Conservation (phyloP, 2,113 vertebrate genomes). For the Psettodes erumei region DNA sequence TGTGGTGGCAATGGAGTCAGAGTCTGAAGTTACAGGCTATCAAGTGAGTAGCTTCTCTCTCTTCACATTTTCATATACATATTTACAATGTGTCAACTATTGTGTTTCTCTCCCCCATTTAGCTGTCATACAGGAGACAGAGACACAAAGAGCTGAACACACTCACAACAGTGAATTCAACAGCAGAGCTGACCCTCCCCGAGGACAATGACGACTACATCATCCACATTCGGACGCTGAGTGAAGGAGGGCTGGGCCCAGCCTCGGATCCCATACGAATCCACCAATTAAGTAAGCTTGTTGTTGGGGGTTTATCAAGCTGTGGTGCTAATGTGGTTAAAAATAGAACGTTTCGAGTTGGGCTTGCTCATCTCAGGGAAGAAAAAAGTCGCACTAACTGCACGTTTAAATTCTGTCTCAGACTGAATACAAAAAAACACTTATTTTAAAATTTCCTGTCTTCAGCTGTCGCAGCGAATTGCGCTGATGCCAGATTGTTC, state of each 20-base stretch:
- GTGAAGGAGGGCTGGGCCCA: slow-evolving; percentile 89
- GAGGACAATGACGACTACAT: slow-evolving; percentile 87
- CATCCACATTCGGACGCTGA: slow-evolving; percentile 89
- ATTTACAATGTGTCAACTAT: slow-evolving; percentile 23
- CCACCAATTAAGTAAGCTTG: slow-evolving; percentile 86
- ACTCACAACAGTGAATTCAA: slow-evolving; percentile 85
- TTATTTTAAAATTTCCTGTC: neutral
- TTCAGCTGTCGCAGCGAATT: slow-evolving; percentile 6
- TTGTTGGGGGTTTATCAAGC: neutral
- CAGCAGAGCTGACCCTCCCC: slow-evolving; percentile 88
- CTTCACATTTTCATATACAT: neutral
- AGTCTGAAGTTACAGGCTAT: slow-evolving; percentile 94
- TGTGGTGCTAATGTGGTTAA: neutral
- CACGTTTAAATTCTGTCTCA: neutral
- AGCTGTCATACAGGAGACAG: slow-evolving; percentile 92
- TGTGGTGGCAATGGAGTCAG: slow-evolving; percentile 91
- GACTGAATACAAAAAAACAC: neutral
- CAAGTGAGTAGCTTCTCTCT: slow-evolving; percentile 81
- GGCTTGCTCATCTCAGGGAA: neutral
- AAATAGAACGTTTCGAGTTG: neutral
- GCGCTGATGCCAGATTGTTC: slow-evolving; percentile 15
- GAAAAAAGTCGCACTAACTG: too few species aligned
- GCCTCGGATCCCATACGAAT: slow-evolving; percentile 91
- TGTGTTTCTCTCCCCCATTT: slow-evolving; percentile 22
- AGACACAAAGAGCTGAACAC: slow-evolving; percentile 82